phyloP scores from a whole-genome alignment of 2,113 vertebrate genomes.

The Sapajus apella region DNA sequence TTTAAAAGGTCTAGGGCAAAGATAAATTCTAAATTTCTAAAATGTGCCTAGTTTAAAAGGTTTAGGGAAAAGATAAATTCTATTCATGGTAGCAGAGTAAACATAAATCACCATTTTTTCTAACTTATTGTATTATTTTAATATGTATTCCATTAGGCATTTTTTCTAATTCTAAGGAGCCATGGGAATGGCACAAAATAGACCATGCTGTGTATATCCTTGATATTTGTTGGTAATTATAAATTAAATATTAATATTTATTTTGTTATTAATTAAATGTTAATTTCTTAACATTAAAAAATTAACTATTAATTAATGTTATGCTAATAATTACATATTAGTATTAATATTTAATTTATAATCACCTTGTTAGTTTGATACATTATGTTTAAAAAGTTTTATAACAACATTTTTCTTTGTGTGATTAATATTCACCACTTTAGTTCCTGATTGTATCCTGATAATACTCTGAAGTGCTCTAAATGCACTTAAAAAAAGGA shows the following conservation, averaged over 20 bases:
- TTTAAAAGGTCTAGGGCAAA: not conserved
- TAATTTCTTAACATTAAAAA: too few relatives aligned
- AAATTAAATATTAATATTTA: too few relatives aligned
- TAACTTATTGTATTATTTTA: not conserved
- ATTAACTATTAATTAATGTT: too few relatives aligned
- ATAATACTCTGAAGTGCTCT: not conserved
- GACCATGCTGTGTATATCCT: not conserved
- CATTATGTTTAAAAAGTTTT: not conserved
- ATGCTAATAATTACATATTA: too few relatives aligned
- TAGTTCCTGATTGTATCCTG: not conserved
- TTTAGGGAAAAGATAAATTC: not conserved
- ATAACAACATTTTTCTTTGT: not conserved
- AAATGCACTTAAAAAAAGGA: not conserved
- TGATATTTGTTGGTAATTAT: not conserved
- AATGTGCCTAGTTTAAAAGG: not conserved
- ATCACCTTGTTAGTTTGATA: not conserved
- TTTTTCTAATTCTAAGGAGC: not conserved
- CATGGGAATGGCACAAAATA: not conserved
- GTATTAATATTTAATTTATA: not conserved
- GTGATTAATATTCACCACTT: not conserved
- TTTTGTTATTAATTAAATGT: too few relatives aligned
- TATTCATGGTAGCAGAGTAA: not conserved
- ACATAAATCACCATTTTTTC: not conserved
- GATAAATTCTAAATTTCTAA: not conserved
- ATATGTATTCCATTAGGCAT: not conserved